Evolutionary conservation across 1,140 invertebrate species (phyloP), one percentile per base, ranked within the genome.

Genomic region (Brachionus angularis): DNA sequence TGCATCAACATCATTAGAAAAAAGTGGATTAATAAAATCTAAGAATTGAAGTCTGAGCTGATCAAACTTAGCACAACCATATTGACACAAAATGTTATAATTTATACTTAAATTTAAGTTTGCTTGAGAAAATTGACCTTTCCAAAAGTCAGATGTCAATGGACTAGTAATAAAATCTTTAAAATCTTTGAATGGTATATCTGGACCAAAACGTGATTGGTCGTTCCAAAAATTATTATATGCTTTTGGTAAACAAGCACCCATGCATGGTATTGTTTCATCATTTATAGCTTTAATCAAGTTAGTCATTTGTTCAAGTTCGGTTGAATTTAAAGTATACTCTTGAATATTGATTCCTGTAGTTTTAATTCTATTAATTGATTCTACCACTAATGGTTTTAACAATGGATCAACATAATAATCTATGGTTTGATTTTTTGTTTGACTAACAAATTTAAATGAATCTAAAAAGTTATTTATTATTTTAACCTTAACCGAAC

Each of bases 201-300:
- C 53, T 12, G 31, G 33, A 14, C 53, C 53, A 29, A 36, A 58
- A 21, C 53, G 31, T 4, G 21, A 18, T 5, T 31, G 2, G n/a
- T 58, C 33, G 10, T 4, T 21, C 53, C 53, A 58, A 23, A 36
- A 58, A 8, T 58, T 34, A 36, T 58, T 31, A 31, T 58, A 58
- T 8, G 53, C 36, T 14, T 58, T 58, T 0, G 53, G 53, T 16
- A 58, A 58, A 58, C 53, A 58, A 10, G 53, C 53, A 10, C 36
- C n/a, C 12, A 34, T 58, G 14, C 53, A 58, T 34, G 18, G 53
- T 7, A 58, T 7, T 1, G 53, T 58, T 31, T 16, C 2, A 10
- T 58, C 31, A 58, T 58, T 34, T 21, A 58, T 39, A 4, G 53
- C 18, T 34, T 58, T 58, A 5, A 39, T 36, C 5, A 58, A 3